These are phyloP conservation scores for Oikopleura albicans DNA, from an alignment of 23 tunicate species.

Conservation along the genomic window DNA sequence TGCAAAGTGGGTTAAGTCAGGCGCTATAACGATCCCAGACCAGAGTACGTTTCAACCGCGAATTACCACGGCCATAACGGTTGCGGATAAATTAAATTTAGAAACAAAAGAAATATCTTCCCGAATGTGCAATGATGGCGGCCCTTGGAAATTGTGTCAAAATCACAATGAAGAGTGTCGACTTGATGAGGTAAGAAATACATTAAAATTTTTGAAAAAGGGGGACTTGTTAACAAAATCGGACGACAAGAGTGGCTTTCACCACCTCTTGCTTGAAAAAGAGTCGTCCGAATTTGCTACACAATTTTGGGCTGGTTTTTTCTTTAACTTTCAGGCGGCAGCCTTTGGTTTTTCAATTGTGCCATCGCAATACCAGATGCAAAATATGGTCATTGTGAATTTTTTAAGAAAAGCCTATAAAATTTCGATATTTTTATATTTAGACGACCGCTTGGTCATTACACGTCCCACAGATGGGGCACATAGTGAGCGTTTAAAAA, in stretches of 20 bases:
- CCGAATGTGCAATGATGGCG: neutral
- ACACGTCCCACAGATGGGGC: neutral
- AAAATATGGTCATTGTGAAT: neutral
- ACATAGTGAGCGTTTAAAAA: neutral
- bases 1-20: no score
- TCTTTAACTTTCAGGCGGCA: no score
- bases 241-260: neutral
- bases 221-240: no score
- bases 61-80: neutral
- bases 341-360: no score
- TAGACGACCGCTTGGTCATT: neutral
- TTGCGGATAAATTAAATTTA: neutral
- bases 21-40: no score
- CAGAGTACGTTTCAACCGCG: no score
- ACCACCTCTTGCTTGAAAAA: neutral
- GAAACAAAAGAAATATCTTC: neutral
- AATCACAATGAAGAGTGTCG: no score
- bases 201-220: no score
- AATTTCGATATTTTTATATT: neutral
- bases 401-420: neutral
- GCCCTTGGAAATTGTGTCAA: no score
- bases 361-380: no score
- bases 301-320: no score
- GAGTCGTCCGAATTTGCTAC: neutral
- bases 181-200: neutral